Evolutionary conservation across 2,113 vertebrate species (phyloP), one percentile per base, ranked within the genome.

Genomic region (Cheirogaleus medius): DNA sequence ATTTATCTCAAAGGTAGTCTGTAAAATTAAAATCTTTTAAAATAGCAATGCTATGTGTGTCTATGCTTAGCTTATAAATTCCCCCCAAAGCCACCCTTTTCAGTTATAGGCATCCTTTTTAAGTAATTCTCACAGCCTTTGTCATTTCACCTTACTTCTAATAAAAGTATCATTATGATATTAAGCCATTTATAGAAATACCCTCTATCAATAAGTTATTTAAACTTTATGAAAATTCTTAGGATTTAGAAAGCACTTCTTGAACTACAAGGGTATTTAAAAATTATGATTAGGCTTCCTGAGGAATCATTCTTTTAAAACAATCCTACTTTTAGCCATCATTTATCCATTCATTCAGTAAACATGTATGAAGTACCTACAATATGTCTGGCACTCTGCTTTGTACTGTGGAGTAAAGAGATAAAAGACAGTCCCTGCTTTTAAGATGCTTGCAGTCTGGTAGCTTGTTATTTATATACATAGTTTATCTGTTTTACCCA

Each of bases 21-120:
- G 27, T 91, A 95, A 93, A 94, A 90, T 95, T 87, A 95, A 94
- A 96, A 95, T 85, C 77, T 96, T 96, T 93, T 89, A 94, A 96
- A 93, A 68, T 56, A 93, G 85, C 69, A 92, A 68, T 84, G 92
- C 54, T 91, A 37, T 93, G 42, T 95, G n/a, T 96, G 13, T 87
- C 64, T 91, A 63, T 81, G 39, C 1, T 84, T 91, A 96, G 73
- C 71, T 96, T 86, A 94, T 42, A n/a, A 90, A 94, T 12, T 58
- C 5, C n/a, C 23, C 77, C 39, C 25, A 80, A 93, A 95, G 44
- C 25, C 74, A 90, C 5, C 49, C 42, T 88, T 77, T 86, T 73
- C 64, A 84, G 42, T 34, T 73, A n/a, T 2, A 90, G 15, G 44
- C 8, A 93, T 63, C 25, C 6, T n/a, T 91, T 78, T 83, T 14